Percentiles rank a stretch among this genome's conserved stretches.
phyloP scores from a whole-genome alignment of 2,113 vertebrate species.

The Coregonus clupeaformis region DNA sequence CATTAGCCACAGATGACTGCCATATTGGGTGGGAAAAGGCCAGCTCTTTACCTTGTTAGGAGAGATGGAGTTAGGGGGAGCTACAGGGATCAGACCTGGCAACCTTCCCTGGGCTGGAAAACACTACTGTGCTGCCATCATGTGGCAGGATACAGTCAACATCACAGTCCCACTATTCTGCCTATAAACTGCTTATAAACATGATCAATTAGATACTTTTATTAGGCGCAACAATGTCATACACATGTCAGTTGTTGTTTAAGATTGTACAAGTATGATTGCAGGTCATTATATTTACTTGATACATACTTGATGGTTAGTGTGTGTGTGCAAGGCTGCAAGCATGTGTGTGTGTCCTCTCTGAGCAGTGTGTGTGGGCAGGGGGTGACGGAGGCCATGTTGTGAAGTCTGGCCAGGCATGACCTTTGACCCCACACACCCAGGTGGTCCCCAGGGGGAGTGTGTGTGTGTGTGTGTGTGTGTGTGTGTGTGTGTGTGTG shows the following conservation, averaged over 20 bases:
- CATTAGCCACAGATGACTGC: background rate
- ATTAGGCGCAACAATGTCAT: background rate
- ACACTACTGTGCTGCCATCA: background rate
- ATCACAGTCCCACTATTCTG: background rate
- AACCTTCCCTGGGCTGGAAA: background rate
- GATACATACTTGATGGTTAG: background rate
- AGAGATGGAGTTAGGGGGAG: background rate
- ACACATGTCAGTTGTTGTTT: background rate
- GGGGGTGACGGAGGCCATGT: background rate
- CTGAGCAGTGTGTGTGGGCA: background rate
- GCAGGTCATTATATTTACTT: background rate
- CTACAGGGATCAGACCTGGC: background rate
- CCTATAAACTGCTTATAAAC: background rate
- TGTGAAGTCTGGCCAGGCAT: background rate
- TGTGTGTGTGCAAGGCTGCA: background rate
- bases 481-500: conserved; percentile 1
- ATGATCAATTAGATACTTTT: background rate
- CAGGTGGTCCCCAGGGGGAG: background rate
- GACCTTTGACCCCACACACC: background rate
- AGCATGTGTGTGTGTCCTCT: background rate
- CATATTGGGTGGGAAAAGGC: background rate
- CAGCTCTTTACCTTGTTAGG: conserved; percentile 1
- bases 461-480: background rate
- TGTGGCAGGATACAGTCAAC: background rate
- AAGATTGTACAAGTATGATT: background rate